A percentile compares a stretch with the other conserved stretches of the same genome.
These are phyloP conservation scores for Drosophila falleni DNA, from an alignment of 2,888 invertebrate genomes.

Conservation along the genomic window DNA sequence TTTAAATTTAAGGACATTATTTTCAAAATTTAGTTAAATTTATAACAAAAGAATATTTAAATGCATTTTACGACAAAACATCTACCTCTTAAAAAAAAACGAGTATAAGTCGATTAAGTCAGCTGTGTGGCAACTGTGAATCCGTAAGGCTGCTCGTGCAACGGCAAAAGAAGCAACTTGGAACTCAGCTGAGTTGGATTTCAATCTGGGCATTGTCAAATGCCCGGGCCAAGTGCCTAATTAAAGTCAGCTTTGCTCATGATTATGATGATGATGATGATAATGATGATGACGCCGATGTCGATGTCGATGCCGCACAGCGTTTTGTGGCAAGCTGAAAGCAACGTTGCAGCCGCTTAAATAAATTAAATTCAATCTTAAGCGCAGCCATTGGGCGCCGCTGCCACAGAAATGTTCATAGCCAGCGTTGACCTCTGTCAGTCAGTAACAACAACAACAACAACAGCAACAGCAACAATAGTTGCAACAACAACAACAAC, in stretches of 20 bases:
- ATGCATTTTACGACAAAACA: too few species aligned
- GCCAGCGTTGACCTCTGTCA: conserved; percentile 61
- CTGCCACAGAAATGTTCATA: conserved; percentile 56
- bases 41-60: too few species aligned
- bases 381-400: conserved; percentile 59
- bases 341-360: conserved; percentile 48
- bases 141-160: not conserved
- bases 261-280: conserved; percentile 12
- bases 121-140: not conserved
- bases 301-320: conserved; percentile 18
- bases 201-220: conserved; percentile 22
- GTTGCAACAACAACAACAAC: conserved; percentile 48
- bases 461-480: conserved; percentile 27
- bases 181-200: not conserved
- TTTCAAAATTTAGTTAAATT: too few species aligned
- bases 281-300: conserved; percentile 11
- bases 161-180: not conserved
- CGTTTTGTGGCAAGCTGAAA: conserved; percentile 14
- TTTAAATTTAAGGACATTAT: too few species aligned
- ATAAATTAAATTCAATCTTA: conserved; percentile 77
- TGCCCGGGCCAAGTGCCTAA: conserved; percentile 19
- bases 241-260: conserved; percentile 18
- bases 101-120: not conserved
- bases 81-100: too few species aligned
- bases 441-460: conserved; percentile 30